These are phyloP conservation scores for Fukomys damarensis DNA, from an alignment of 2,113 vertebrate genomes.

Conservation along the genomic window DNA sequence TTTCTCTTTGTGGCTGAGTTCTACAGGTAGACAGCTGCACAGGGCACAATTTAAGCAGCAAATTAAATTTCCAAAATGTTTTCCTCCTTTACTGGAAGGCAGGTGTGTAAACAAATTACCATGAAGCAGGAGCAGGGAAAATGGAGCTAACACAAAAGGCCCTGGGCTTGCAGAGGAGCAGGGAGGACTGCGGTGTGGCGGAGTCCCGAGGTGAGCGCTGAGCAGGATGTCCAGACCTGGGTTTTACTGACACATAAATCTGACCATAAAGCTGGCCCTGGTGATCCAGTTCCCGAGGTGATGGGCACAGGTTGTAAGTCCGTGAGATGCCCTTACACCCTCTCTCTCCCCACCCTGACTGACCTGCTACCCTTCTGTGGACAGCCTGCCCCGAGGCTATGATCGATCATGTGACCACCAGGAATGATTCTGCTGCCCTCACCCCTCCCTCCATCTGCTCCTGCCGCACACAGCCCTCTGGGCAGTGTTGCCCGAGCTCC, in stretches of 20 bases:
- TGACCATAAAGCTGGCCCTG: conserved; percentile 70
- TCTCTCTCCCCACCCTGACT: not conserved
- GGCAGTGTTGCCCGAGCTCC: no score
- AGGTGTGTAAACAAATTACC: not conserved
- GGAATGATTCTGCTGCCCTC: not conserved
- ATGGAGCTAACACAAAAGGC: not conserved
- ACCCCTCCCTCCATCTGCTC: not conserved
- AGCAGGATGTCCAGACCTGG: not conserved
- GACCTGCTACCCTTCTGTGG: no score
- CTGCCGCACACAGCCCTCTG: not conserved
- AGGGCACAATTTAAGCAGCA: not conserved
- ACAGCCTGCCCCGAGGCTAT: not conserved
- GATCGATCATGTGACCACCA: not conserved
- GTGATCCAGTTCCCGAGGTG: not conserved
- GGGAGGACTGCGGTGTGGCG: accelerated
- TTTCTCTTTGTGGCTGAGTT: not conserved
- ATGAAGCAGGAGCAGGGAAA: not conserved
- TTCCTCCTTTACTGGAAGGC: conserved; percentile 27
- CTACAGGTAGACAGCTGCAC: not conserved
- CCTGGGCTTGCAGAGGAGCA: not conserved
- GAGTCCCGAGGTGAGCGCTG: not conserved
- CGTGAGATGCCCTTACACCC: not conserved
- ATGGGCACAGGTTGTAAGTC: not conserved
- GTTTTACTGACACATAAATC: conserved; percentile 76
- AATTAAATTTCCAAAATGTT: not conserved